Evolutionary conservation across 2,113 vertebrate genomes (phyloP).

Genomic region (Cariama cristata): DNA sequence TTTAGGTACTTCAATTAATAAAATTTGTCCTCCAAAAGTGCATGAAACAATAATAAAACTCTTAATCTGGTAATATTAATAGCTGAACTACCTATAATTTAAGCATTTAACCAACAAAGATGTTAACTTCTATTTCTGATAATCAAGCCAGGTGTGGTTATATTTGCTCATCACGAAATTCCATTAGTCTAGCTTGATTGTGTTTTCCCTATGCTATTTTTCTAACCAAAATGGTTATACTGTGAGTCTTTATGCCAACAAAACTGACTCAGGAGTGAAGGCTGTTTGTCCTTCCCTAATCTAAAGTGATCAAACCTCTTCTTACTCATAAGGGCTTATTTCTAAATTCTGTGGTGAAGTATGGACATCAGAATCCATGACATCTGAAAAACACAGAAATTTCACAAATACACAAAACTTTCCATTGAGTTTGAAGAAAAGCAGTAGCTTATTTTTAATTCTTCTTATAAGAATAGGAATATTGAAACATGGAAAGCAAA

Average conservation of each 20-base stretch:
- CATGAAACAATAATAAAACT: background rate
- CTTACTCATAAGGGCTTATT: background rate
- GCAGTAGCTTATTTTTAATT: background rate
- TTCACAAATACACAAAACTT: background rate
- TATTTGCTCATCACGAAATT: background rate
- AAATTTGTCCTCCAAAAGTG: background rate
- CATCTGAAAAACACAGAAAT: background rate
- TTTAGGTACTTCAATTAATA: background rate
- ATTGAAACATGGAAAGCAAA: background rate
- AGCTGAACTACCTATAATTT: background rate
- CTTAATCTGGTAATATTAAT: background rate
- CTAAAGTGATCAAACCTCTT: constrained; percentile 26
- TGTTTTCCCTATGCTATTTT: background rate
- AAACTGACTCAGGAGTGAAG: constrained; percentile 33
- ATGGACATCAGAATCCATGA: background rate
- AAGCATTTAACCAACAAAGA: background rate
- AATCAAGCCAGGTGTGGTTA: background rate
- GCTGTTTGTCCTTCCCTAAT: constrained; percentile 25
- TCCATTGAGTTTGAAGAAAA: constrained; percentile 17
- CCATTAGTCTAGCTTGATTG: background rate
- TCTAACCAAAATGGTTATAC: background rate
- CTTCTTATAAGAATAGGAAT: constrained; percentile 3
- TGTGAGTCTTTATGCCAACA: background rate
- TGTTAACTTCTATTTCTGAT: background rate
- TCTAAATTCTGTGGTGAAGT: constrained; percentile 8